phyloP scores from a whole-genome alignment of 1,140 invertebrate genomes.

The Lordiphosa collinella region DNA sequence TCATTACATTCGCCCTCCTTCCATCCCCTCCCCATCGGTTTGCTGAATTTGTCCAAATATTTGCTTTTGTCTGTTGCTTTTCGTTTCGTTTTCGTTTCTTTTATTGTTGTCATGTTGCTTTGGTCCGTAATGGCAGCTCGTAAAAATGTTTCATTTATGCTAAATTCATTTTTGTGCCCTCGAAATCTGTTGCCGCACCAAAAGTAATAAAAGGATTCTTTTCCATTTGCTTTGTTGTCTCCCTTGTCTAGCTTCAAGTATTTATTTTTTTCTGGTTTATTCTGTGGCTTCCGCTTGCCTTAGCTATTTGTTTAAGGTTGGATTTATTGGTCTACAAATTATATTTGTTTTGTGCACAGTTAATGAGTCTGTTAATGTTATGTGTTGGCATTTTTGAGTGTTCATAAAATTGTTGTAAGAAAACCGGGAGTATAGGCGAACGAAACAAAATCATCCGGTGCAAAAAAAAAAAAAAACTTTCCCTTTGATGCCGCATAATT shows the following conservation, averaged over 20 bases:
- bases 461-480: slow-evolving; percentile 16
- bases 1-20: slow-evolving; percentile 25
- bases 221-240: slow-evolving; percentile 42
- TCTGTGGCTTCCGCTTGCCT: slow-evolving; percentile 62
- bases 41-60: slow-evolving; percentile 7
- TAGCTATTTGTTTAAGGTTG: slow-evolving; percentile 26
- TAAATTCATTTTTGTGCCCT: slow-evolving; percentile 76
- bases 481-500: slow-evolving; percentile 63
- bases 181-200: slow-evolving; percentile 69
- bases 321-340: slow-evolving; percentile 76
- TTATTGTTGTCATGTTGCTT: slow-evolving; percentile 75
- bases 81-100: slow-evolving; percentile 15
- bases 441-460: slow-evolving; percentile 1
- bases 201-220: slow-evolving; percentile 75
- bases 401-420: slow-evolving; percentile 51
- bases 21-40: neutral
- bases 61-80: slow-evolving; percentile 7
- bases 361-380: slow-evolving; percentile 76
- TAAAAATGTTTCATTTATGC: slow-evolving; percentile 78
- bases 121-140: slow-evolving; percentile 69
- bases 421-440: slow-evolving; percentile 4
- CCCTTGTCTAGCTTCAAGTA: slow-evolving; percentile 16
- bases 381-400: slow-evolving; percentile 73
- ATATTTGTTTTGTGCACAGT: slow-evolving; percentile 74
- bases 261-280: slow-evolving; percentile 26